These are phyloP conservation scores for Seison nebaliae DNA, from an alignment of 1,140 invertebrate genomes.

Conservation along the genomic window DNA sequence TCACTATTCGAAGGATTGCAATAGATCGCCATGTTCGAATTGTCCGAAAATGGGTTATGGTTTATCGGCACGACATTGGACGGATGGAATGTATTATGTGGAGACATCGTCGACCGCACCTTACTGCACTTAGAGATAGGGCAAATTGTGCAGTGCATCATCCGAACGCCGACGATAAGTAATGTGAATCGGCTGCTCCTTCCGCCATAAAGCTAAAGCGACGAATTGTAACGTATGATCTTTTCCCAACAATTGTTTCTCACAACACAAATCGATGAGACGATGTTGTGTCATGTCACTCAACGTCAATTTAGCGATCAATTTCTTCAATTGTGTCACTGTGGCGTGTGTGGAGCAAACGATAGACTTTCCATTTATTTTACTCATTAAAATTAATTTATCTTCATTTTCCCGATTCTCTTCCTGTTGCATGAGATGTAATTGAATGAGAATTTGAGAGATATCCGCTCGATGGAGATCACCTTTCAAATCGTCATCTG, in stretches of 20 bases:
- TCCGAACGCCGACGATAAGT: too few species aligned
- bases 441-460: conserved; percentile 2
- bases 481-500: not conserved
- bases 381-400: not conserved
- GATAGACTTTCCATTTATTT: conserved; percentile 5
- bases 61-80: too few species aligned
- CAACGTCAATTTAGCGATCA: conserved; percentile 8
- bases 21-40: too few species aligned
- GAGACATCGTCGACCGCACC: conserved; percentile 1
- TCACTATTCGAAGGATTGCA: too few species aligned
- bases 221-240: conserved; percentile 97
- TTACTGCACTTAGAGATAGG: too few species aligned
- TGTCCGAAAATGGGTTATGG: too few species aligned
- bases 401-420: not conserved
- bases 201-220: conserved; percentile 82
- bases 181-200: too few species aligned
- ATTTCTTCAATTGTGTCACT: conserved; percentile 12
- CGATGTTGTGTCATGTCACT: conserved; percentile 1
- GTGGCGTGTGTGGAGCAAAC: conserved; percentile 10
- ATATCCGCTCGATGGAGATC: not conserved
- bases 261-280: conserved; percentile 79
- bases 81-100: conserved; percentile 3
- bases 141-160: too few species aligned
- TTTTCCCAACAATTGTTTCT: conserved; percentile 84
- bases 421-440: conserved; percentile 3